Evolutionary conservation across 2,888 invertebrate species (phyloP).

Genomic region (Dynastes tityus): DNA sequence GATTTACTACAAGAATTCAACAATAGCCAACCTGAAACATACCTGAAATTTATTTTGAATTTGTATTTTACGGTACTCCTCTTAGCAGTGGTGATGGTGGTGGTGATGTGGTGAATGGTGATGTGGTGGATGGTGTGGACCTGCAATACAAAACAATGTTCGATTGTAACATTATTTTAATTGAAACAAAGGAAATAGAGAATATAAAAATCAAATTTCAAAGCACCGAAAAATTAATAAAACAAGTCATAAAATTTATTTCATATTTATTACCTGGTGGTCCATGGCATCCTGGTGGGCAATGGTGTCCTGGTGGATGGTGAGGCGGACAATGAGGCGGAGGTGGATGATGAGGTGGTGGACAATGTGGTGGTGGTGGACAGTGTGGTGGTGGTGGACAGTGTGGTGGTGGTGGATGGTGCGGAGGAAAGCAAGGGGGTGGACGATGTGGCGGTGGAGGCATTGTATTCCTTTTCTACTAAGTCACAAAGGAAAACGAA

Average conservation of each 20-base stretch:
- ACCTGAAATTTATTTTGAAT: too few relatives aligned
- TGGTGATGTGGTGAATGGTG: not conserved
- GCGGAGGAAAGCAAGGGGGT: not conserved
- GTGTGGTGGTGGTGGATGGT: slow-evolving; percentile 18
- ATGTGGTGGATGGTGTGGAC: slow-evolving; percentile 2
- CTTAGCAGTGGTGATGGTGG: not conserved
- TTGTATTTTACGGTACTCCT: too few relatives aligned
- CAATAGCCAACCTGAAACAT: too few relatives aligned
- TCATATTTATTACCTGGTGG: not conserved
- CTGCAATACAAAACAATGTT: not conserved
- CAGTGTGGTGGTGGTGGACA: not conserved
- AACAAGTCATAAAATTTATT: not conserved
- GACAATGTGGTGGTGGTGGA: slow-evolving; percentile 4
- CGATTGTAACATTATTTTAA: not conserved
- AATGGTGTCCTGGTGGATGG: not conserved
- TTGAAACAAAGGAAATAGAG: too few relatives aligned
- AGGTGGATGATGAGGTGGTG: slow-evolving; percentile 6
- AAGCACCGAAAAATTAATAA: not conserved
- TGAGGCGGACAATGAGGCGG: slow-evolving; percentile 7
- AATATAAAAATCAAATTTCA: too few relatives aligned
- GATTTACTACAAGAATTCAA: too few relatives aligned
- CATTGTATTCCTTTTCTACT: not conserved
- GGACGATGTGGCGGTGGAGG: slow-evolving; percentile 24
- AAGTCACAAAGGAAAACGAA: not conserved
- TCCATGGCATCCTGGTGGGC: not conserved